Evolutionary conservation across 2,888 invertebrate species (phyloP), one percentile per base, ranked within the genome.

Genomic region (Drosophila hamatofila): DNA sequence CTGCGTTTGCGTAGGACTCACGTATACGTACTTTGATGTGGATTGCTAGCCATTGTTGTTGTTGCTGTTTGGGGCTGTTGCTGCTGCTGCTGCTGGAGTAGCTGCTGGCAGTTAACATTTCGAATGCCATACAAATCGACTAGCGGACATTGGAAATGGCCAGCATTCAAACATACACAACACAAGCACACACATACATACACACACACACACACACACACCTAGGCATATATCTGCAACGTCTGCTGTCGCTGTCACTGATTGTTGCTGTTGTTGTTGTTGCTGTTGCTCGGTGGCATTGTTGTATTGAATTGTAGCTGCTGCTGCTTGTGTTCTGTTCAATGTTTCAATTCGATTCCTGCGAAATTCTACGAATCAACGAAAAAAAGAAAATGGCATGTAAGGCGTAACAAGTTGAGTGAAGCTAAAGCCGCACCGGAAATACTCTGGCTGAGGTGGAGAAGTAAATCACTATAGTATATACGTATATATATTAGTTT

Each of bases 71-170:
- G 30, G 9, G 1, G 55, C 42, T 63, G 73, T 16, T 72, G 74
- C 21, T 62, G 72, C 62, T 76, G 64, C 54, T 62, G 72, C 63
- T 77, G 65, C 60, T 69, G 79, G 65, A 77, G 75, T 39, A 58
- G 75, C 73, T 76, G 76, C 56, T 81, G 89, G 88, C 88, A 86
- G 84, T 75, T 83, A 75, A 83, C 90, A 86, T 90, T 81, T 88
- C 83, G 86, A 88, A 87, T 80, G 83, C 90, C 90, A 83, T 86
- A 86, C 88, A 86, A 86, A 88, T 85, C 88, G 86, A 83, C 80
- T 85, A 88, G 82, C 79, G 84, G 81, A 87, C 83, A 87, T 70
- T 72, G 81, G 65, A 57, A 88, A 84, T 80, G 88, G 83, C 69
- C 80, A 74, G 39, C 54, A 54, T 39, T 54, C 54, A 54, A 35